Evolutionary conservation across 2,888 invertebrate species (phyloP), one percentile per base, ranked within the genome.

Genomic region (Sialis lutaria): DNA sequence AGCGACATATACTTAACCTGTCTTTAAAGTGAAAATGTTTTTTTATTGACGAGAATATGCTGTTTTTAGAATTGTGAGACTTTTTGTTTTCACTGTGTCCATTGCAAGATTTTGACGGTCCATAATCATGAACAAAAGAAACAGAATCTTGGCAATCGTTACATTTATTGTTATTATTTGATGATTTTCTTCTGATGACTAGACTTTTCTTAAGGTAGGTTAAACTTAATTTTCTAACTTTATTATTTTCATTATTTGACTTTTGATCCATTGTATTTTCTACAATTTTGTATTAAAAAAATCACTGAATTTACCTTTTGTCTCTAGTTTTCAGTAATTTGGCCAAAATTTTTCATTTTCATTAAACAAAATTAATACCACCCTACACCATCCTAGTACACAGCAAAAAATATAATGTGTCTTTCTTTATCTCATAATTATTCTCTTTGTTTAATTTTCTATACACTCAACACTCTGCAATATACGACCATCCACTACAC

Each of bases 141-240:
- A 32, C 30, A 12, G n/a, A 32, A 31, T 8, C 8, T 40, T 30
- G 6, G 6, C 10, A 9, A 32, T 45, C 34, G n/a, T 10, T 30
- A n/a, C 33, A 45, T 39, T 45, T 22, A 32, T 44, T 44, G 44
- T 34, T 33, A 9, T 30, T 12, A 1, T 12, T 12, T 12, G 13
- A 5, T 22, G 30, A 30, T 44, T 33, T 45, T 31, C 40, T 45
- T 40, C 40, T 45, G 22, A 10, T 45, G 30, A 45, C 40, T 39
- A 45, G 45, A 6, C 39, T 39, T 39, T 45, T 45, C 40, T 40
- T 45, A 6, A 45, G 34, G 22, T 45, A 45, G 10, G 45, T 10
- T 39, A 45, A 39, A 30, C 45, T 45, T 4, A 45, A 34, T 31
- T 37, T 45, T 44, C 35, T 13, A 12, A 31, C 13, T 31, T 22